Conservation (phyloP, 2,113 vertebrate species). For the Psophia crepitans region DNA sequence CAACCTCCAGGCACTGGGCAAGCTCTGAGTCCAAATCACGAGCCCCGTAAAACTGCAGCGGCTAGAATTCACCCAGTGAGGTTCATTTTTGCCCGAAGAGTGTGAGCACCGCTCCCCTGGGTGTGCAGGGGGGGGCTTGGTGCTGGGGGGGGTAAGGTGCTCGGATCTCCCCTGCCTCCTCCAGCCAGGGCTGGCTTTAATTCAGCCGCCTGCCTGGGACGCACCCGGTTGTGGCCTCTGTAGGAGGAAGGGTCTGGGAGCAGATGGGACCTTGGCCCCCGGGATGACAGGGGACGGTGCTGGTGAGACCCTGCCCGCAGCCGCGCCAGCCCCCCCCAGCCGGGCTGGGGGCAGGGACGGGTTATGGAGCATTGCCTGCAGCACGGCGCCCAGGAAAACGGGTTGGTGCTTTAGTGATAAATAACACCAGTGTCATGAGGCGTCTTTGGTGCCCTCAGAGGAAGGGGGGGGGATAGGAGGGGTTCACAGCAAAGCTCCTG, state of each 20-base stretch:
- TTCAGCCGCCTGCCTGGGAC: background rate
- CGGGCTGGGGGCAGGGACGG: no score
- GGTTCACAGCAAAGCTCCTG: background rate
- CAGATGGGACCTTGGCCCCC: background rate
- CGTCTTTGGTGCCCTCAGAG: background rate
- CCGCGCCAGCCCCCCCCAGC: background rate
- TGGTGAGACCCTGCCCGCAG: background rate
- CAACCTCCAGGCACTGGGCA: background rate
- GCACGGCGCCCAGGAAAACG: background rate
- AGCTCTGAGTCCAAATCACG: background rate
- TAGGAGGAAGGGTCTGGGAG: background rate
- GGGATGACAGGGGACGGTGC: background rate
- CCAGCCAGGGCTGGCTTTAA: background rate
- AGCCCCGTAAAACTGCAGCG: background rate
- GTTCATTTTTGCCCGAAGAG: background rate
- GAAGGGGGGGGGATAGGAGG: background rate
- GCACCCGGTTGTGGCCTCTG: rapidly evolving
- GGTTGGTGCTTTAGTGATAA: background rate
- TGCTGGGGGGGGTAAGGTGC: background rate
- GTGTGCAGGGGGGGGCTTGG: no score
- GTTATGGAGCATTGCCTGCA: background rate
- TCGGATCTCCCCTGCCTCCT: background rate
- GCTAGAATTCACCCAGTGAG: background rate
- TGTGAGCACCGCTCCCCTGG: background rate
- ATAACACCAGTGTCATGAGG: background rate